Conservation (phyloP, 1,140 invertebrate genomes). For the Apis dorsata region DNA sequence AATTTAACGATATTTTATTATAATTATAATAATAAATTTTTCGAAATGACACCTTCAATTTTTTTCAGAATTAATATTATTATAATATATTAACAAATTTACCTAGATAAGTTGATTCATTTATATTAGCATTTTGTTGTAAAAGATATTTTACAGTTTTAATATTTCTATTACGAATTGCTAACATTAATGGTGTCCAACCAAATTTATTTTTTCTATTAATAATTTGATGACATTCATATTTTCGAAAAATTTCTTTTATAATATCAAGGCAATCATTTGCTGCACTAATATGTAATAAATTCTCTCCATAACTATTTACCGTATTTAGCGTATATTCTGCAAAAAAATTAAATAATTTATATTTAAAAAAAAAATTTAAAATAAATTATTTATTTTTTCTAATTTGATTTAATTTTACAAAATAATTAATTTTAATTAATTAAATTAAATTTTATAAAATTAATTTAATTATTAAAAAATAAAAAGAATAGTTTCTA, state of each 20-base stretch:
- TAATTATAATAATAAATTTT: not conserved
- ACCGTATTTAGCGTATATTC: slow-evolving; percentile 73
- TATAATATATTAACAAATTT: slow-evolving; percentile 29
- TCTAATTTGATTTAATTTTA: not conserved
- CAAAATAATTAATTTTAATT: not conserved
- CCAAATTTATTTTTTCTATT: slow-evolving; percentile 78
- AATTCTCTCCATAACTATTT: slow-evolving; percentile 74
- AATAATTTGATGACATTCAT: slow-evolving; percentile 45
- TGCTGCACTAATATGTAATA: slow-evolving; percentile 73
- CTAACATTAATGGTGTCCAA: slow-evolving; percentile 81
- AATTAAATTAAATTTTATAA: not conserved
- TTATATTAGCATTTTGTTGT: slow-evolving; percentile 73
- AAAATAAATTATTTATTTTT: not conserved
- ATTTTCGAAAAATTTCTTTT: slow-evolving; percentile 68
- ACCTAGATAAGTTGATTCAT: slow-evolving; percentile 78
- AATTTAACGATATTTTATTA: not conserved
- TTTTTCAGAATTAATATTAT: not conserved
- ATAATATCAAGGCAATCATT: slow-evolving; percentile 69
- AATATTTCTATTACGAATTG: slow-evolving; percentile 77
- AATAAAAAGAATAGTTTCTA: too few species aligned
- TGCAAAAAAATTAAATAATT: slow-evolving; percentile 38
- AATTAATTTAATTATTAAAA: too few species aligned
- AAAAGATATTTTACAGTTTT: slow-evolving; percentile 76
- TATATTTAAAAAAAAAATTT: not conserved
- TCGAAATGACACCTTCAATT: not conserved